Base-by-base conservation (phyloP, 2,113 vertebrate genomes). In the Clarias batrachus region DNA sequence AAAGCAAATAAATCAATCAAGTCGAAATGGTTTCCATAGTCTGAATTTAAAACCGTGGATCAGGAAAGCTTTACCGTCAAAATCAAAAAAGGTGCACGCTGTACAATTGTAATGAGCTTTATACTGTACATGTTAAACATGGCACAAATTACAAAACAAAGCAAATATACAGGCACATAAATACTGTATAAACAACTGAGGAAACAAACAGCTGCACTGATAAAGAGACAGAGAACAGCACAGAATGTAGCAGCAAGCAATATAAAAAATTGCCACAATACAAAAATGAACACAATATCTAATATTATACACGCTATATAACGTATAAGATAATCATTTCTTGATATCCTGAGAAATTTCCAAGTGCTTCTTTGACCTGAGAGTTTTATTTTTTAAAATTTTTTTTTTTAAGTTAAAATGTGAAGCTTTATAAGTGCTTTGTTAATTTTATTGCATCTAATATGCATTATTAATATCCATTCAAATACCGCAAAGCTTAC, bases 1-100 rank as follows among this genome's bases (percentile, higher is more conserved):
- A 90, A 93, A 93, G 93, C 92, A 91, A 92, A 94, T 92, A 86
- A 93, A 84, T 90, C 84, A 89, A 89, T 25, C n/a, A 65, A 82
- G 27, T 52, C 52, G 33, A 62, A 83, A 73, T 13, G 3, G 25
- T 66, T 52, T 83, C 87, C 91, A 88, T 92, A 86, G 89, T 88
- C 89, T 92, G 63, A 52, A 85, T 77, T 88, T 88, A 12, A 77
- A 84, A 16, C 3, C 14, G 19, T 33, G 56, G 56, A 52, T 62
- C 8, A 81, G 56, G 25, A 78, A 7, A 3, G 41, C 60, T 82
- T 82, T 66, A 48, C 37, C 54, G 30, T 41, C 59, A n/a, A 41
- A 52, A 41, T 0, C 16, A 41, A 65, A 77, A 73, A 73, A 48
- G 6, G 4, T 78, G 33, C 79, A 66, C 68, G 68, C 11, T 85